Percentiles rank a stretch among this genome's conserved stretches.
Evolutionary conservation across 2,797 vertebrate genomes (phyloP).

Genomic region (Myripristis jacobus): DNA sequence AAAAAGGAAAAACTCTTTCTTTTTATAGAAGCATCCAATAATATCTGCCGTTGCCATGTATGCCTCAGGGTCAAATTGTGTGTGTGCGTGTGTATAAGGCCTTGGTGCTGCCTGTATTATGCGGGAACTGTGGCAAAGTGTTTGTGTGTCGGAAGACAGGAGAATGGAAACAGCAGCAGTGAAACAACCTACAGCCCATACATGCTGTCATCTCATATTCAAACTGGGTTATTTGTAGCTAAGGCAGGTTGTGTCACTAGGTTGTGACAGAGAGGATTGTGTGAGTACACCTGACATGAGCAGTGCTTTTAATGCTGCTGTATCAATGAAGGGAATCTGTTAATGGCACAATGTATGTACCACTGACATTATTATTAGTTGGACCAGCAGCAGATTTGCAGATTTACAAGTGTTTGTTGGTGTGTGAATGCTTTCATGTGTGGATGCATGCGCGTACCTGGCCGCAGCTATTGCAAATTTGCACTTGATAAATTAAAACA

Average conservation of each 20-base stretch:
- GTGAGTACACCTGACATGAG: constrained; percentile 39
- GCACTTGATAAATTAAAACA: too few species aligned
- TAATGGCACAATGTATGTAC: not conserved
- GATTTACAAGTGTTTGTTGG: too few species aligned
- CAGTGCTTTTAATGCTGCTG: constrained; percentile 50
- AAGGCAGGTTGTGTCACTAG: constrained; percentile 48
- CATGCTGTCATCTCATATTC: constrained; percentile 21
- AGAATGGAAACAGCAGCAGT: constrained; percentile 60
- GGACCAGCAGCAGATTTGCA: too few species aligned
- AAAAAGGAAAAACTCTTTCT: constrained; percentile 59
- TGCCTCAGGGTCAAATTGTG: constrained; percentile 66
- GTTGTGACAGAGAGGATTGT: constrained; percentile 53
- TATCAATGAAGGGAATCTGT: not conserved
- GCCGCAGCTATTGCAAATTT: too few species aligned
- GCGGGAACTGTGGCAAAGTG: constrained; percentile 62
- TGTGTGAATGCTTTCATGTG: too few species aligned
- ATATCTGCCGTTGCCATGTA: constrained; percentile 79
- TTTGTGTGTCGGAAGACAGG: constrained; percentile 60
- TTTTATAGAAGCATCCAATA: constrained; percentile 80
- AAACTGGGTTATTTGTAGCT: constrained; percentile 47
- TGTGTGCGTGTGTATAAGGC: constrained; percentile 30
- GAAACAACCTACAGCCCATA: constrained; percentile 50
- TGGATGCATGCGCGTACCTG: too few species aligned
- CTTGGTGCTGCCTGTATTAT: constrained; percentile 36
- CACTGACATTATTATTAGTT: not conserved